phyloP scores from a whole-genome alignment of 1,140 invertebrate species.

The Heliconius congener region DNA sequence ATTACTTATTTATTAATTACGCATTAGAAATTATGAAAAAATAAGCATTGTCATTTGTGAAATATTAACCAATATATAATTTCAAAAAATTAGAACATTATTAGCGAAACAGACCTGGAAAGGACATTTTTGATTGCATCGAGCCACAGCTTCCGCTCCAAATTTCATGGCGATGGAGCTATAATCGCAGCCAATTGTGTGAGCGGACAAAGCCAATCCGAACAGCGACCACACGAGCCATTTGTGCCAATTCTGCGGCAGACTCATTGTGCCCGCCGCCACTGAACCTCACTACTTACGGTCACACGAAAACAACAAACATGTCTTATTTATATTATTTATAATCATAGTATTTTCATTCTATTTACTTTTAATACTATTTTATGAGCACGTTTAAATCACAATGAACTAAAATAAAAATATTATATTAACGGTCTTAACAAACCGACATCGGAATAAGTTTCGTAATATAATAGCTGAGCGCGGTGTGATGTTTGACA shows the following conservation, averaged over 20 bases:
- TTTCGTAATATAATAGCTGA: constrained; percentile 40
- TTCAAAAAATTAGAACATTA: background rate
- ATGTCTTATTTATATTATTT: constrained; percentile 45
- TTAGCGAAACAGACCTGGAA: constrained; percentile 64
- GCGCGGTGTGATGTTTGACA: constrained; percentile 18
- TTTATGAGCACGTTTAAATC: constrained; percentile 10
- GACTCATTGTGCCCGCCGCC: constrained; percentile 68
- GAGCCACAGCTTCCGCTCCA: constrained; percentile 76
- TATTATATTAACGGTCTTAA: background rate
- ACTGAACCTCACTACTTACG: constrained; percentile 42
- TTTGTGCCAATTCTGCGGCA: constrained; percentile 77
- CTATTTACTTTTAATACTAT: background rate
- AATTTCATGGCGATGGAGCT: constrained; percentile 79
- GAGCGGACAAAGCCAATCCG: constrained; percentile 80
- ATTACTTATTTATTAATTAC: background rate
- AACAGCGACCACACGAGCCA: constrained; percentile 77
- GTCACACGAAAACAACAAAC: constrained; percentile 56
- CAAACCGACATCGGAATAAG: constrained; percentile 39
- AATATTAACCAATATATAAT: background rate
- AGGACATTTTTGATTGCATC: constrained; percentile 78
- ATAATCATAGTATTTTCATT: constrained; percentile 45
- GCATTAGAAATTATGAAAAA: no score
- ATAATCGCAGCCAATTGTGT: constrained; percentile 79
- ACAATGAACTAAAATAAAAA: background rate
- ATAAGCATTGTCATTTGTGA: no score